These are phyloP conservation scores for Penaeus japonicus DNA, from an alignment of 1,140 invertebrate species.

Conservation along the genomic window DNA sequence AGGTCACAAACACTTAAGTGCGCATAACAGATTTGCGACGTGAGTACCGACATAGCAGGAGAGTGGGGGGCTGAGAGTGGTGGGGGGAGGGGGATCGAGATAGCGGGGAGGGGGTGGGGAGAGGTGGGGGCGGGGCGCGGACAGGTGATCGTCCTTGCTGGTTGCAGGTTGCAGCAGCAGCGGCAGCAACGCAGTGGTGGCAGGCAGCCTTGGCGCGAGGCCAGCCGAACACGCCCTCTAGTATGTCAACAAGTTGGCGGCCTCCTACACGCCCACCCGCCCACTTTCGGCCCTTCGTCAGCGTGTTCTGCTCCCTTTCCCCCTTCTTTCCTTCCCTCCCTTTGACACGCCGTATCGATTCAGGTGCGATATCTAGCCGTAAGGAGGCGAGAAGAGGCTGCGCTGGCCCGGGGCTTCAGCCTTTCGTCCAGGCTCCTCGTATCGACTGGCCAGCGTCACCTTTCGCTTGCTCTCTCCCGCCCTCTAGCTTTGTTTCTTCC, in stretches of 20 bases:
- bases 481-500: too few species aligned
- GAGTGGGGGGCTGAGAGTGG: too few species aligned
- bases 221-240: conserved; percentile 26
- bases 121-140: not conserved
- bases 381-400: not conserved
- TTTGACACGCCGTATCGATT: conserved; percentile 32
- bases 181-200: not conserved
- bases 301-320: not conserved
- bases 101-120: not conserved
- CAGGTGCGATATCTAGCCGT: conserved; percentile 14
- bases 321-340: not conserved
- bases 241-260: conserved; percentile 32
- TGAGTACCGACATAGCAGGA: too few species aligned
- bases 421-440: conserved; percentile 9
- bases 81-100: too few species aligned
- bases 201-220: conserved; percentile 15
- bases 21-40: too few species aligned
- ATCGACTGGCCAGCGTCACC: conserved; percentile 24
- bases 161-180: conserved; percentile 19
- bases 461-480: not conserved
- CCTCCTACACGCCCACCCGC: not conserved
- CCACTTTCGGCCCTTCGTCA: not conserved
- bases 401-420: conserved; percentile 22
- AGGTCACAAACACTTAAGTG: too few species aligned
- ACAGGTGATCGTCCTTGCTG: conserved; percentile 16